Conservation (phyloP, 2,113 vertebrate species). For the Dromiciops gliroides region DNA sequence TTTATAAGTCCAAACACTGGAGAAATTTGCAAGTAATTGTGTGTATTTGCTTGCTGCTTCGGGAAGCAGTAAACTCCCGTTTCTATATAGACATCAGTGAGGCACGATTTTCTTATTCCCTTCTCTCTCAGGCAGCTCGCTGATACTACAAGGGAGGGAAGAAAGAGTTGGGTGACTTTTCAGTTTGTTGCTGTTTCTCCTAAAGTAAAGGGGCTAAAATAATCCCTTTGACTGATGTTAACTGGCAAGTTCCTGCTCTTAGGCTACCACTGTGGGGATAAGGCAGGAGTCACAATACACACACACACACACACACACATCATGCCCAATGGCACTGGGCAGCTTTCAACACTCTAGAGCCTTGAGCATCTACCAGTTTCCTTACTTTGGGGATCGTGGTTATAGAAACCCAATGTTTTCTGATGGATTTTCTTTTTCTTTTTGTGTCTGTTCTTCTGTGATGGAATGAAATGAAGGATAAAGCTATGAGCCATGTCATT, state of each 20-base stretch:
- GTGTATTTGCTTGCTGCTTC: constrained; percentile 83
- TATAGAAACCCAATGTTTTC: not conserved
- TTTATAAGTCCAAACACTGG: constrained; percentile 89
- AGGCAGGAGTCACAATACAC: not conserved
- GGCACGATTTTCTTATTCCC: constrained; percentile 71
- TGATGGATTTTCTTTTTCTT: not conserved
- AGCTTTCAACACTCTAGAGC: not conserved
- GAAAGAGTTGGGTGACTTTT: constrained; percentile 62
- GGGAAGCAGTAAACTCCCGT: constrained; percentile 82
- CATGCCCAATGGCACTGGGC: not conserved
- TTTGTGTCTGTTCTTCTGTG: not conserved
- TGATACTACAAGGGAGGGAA: constrained; percentile 32
- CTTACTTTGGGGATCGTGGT: not conserved
- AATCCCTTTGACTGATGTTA: constrained; percentile 44
- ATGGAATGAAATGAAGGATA: not conserved
- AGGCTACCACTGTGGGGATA: not conserved
- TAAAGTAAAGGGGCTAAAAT: constrained; percentile 56
- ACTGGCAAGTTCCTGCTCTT: not conserved
- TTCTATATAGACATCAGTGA: constrained; percentile 84
- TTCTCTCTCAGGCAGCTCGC: constrained; percentile 70
- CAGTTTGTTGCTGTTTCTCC: constrained; percentile 70
- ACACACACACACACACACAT: not conserved
- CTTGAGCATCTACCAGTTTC: not conserved
- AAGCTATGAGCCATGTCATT: not conserved
- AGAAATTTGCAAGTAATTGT: constrained; percentile 89